Evolutionary conservation across 2,113 vertebrate genomes (phyloP).

Genomic region (Chloebia gouldiae): DNA sequence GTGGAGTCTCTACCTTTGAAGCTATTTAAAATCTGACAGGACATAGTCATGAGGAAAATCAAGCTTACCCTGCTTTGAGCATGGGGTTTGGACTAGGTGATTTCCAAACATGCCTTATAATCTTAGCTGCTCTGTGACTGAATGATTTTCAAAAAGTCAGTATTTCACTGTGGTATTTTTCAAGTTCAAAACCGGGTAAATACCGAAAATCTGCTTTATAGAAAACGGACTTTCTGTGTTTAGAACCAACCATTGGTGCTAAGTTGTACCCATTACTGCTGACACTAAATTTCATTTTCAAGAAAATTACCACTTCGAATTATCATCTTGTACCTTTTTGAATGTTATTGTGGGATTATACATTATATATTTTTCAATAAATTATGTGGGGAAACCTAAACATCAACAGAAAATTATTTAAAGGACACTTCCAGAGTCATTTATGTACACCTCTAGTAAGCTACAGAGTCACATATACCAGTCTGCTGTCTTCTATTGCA

Average conservation of each 20-base stretch:
- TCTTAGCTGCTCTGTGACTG: not conserved
- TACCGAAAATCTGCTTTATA: not conserved
- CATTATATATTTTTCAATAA: not conserved
- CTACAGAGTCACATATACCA: accelerated
- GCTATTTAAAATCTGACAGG: not conserved
- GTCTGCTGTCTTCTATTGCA: not conserved
- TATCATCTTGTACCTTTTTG: not conserved
- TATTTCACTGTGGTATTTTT: not conserved
- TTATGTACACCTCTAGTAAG: not conserved
- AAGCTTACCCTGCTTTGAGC: not conserved
- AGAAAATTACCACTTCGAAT: not conserved
- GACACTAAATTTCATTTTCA: not conserved
- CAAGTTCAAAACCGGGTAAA: not conserved
- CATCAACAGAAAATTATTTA: not conserved
- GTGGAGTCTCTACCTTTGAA: not conserved
- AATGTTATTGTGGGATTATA: not conserved
- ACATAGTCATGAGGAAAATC: not conserved
- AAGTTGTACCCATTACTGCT: not conserved
- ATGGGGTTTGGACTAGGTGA: not conserved
- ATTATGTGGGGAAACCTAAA: not conserved
- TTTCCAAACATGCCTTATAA: not conserved
- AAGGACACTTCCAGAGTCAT: not conserved
- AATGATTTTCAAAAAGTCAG: not conserved
- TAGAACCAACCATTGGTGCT: not conserved
- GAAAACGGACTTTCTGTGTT: not conserved